Percentiles rank a stretch among this genome's conserved stretches.
Conservation (phyloP, 2,888 invertebrate species). For the Ariolimax columbianus region DNA sequence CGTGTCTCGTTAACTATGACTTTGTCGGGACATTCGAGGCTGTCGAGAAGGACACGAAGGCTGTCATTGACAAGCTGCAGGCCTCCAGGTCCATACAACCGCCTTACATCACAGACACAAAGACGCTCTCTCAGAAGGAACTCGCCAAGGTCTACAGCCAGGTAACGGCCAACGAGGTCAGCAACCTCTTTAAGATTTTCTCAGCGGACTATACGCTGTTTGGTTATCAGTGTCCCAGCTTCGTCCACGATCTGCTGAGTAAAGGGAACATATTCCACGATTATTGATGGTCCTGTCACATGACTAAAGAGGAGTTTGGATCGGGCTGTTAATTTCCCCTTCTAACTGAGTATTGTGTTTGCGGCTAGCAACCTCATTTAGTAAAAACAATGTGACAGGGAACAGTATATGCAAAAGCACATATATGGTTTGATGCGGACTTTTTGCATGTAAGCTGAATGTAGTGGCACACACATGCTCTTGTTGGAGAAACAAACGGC, state of each 20-base stretch:
- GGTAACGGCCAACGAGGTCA: slow-evolving; percentile 82
- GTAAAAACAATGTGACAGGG: no score
- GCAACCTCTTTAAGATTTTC: slow-evolving; percentile 81
- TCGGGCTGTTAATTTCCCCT: no score
- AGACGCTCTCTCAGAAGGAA: slow-evolving; percentile 49
- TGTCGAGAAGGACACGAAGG: slow-evolving; percentile 75
- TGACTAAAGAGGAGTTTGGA: no score
- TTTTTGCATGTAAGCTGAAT: no score
- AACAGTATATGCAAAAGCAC: no score
- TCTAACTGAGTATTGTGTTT: no score
- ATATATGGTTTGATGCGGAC: no score
- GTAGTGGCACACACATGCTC: no score
- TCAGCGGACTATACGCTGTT: slow-evolving; percentile 89
- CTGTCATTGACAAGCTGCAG: slow-evolving; percentile 45
- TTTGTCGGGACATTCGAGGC: slow-evolving; percentile 93
- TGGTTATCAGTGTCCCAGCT: slow-evolving; percentile 82
- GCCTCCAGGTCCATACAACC: slow-evolving; percentile 51
- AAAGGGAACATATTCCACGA: slow-evolving; percentile 50
- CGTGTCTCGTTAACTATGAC: slow-evolving; percentile 90
- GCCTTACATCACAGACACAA: slow-evolving; percentile 47
- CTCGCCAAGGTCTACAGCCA: slow-evolving; percentile 81
- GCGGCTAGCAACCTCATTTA: no score
- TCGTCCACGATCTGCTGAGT: slow-evolving; percentile 49
- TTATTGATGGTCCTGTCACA: slow-evolving; percentile 53
- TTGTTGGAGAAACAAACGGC: no score